Percentiles rank a stretch among this genome's conserved stretches.
Evolutionary conservation across 2,888 invertebrate species (phyloP).

Genomic region (Hemaris fuciformis): DNA sequence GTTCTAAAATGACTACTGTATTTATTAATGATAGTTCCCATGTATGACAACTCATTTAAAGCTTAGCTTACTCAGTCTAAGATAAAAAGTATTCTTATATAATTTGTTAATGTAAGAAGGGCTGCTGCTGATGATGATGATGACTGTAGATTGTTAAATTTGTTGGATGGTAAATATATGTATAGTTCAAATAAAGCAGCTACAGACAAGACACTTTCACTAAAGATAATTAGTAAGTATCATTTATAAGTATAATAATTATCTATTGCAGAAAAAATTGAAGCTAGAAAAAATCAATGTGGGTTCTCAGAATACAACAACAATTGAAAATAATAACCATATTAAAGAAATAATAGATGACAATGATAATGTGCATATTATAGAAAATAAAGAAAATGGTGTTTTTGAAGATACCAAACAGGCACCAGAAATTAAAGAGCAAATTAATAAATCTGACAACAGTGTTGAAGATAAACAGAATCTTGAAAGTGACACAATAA

Average conservation of each 20-base stretch:
- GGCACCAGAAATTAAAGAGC: not conserved
- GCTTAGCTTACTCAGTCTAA: too few relatives aligned
- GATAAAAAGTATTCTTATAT: too few relatives aligned
- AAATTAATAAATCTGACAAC: not conserved
- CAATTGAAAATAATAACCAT: not conserved
- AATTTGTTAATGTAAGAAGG: too few relatives aligned
- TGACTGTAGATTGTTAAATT: too few relatives aligned
- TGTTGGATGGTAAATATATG: too few relatives aligned
- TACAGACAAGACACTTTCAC: too few relatives aligned
- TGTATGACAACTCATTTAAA: too few relatives aligned
- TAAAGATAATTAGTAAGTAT: too few relatives aligned
- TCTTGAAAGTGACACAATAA: slow-evolving; percentile 10
- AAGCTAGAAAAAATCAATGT: slow-evolving; percentile 32
- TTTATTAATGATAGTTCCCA: too few relatives aligned
- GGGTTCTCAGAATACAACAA: slow-evolving; percentile 12
- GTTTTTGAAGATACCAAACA: slow-evolving; percentile 1
- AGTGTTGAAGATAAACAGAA: slow-evolving; percentile 1
- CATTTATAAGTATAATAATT: not conserved
- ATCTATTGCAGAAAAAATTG: slow-evolving; percentile 50
- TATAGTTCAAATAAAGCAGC: too few relatives aligned
- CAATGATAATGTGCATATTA: slow-evolving; percentile 2
- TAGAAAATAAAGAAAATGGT: slow-evolving; percentile 2
- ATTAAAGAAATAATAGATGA: slow-evolving; percentile 14
- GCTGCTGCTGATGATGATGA: too few relatives aligned
- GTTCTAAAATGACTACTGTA: too few relatives aligned